These are phyloP conservation scores for Melanophora roralis DNA, from an alignment of 2,888 invertebrate species.

Conservation along the genomic window DNA sequence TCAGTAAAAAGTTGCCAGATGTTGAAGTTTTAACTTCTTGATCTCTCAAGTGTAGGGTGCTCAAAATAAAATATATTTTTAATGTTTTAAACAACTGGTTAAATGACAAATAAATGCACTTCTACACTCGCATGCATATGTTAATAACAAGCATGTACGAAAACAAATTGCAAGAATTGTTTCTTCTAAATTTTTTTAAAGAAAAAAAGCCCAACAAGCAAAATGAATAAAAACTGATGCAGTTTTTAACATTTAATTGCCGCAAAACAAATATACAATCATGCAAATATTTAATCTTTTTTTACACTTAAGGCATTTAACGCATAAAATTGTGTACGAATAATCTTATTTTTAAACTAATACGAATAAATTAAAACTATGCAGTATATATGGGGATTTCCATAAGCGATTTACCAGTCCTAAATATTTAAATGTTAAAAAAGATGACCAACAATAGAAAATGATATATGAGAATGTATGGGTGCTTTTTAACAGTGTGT, in stretches of 20 bases:
- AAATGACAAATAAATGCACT: not conserved
- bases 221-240: constrained; percentile 34
- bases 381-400: too few species aligned
- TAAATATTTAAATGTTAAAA: too few species aligned
- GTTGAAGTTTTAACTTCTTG: too few species aligned
- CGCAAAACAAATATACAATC: constrained; percentile 18
- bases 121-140: too few species aligned
- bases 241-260: constrained; percentile 50
- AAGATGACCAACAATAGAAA: too few species aligned
- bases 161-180: not conserved
- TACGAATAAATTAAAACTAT: too few species aligned
- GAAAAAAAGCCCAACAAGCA: not conserved
- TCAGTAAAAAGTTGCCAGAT: too few species aligned
- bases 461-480: too few species aligned
- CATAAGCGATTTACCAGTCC: too few species aligned
- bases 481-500: too few species aligned
- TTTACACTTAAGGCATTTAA: not conserved
- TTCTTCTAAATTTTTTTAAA: not conserved
- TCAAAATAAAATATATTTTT: not conserved
- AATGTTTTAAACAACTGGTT: constrained; percentile 30
- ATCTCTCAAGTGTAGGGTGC: not conserved
- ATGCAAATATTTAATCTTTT: too few species aligned
- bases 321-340: not conserved
- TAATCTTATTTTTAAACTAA: constrained; percentile 26
- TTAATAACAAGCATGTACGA: too few species aligned